Percentiles rank a stretch among this genome's conserved stretches.
Evolutionary conservation across 2,113 vertebrate species (phyloP).

Genomic region (Oriolus oriolus): DNA sequence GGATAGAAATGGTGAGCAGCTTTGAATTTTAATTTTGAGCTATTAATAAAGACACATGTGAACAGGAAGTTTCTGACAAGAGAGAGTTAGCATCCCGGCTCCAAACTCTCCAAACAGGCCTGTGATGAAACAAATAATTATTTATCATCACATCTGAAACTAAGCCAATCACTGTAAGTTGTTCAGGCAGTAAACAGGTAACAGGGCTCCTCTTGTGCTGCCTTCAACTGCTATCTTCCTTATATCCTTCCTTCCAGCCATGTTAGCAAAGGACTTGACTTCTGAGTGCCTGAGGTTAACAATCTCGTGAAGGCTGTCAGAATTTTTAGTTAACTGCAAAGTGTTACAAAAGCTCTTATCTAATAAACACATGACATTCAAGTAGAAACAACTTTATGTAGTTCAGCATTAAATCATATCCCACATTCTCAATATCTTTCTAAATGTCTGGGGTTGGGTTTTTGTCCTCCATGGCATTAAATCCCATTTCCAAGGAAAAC

Average conservation of each 20-base stretch:
- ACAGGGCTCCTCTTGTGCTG: neutral
- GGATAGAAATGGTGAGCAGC: neutral
- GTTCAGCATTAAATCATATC: neutral
- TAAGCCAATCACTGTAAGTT: accelerated
- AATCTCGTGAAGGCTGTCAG: neutral
- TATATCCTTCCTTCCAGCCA: neutral
- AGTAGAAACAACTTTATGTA: neutral
- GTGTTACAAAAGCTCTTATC: neutral
- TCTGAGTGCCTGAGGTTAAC: neutral
- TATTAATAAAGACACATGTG: neutral
- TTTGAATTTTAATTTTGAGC: neutral
- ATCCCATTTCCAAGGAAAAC: neutral
- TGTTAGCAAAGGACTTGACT: neutral
- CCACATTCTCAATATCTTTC: neutral
- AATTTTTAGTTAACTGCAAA: neutral
- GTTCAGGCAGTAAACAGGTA: neutral
- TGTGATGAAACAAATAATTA: neutral
- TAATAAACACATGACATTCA: neutral
- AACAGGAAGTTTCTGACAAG: neutral
- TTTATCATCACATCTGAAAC: neutral
- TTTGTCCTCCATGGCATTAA: neutral
- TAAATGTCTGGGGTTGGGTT: neutral
- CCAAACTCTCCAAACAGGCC: neutral
- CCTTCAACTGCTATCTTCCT: neutral
- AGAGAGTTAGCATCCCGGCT: neutral